Evolutionary conservation across 2,888 invertebrate species (phyloP).

Genomic region (Synergus gifuensis): DNA sequence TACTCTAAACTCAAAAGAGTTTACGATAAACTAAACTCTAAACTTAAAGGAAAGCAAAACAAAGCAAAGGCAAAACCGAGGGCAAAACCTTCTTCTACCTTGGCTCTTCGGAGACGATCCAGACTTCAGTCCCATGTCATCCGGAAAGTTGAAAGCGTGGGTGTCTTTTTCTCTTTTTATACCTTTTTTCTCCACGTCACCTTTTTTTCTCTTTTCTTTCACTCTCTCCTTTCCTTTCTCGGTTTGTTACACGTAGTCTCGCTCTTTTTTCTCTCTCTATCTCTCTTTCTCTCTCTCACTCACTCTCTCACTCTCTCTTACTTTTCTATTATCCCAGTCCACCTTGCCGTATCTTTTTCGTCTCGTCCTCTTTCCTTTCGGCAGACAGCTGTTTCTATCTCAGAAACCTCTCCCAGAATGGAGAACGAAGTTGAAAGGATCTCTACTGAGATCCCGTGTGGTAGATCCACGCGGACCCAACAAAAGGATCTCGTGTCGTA

Average conservation of each 20-base stretch:
- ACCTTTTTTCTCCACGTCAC: background rate
- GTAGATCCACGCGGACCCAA: no score
- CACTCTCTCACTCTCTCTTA: background rate
- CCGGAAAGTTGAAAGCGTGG: slow-evolving; percentile 64
- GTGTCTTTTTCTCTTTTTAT: slow-evolving; percentile 57
- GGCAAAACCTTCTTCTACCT: background rate
- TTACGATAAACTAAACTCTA: background rate
- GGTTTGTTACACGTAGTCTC: slow-evolving; percentile 50
- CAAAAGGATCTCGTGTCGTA: no score
- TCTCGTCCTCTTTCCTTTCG: slow-evolving; percentile 36
- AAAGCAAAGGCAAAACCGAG: background rate
- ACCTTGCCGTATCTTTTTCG: slow-evolving; percentile 45
- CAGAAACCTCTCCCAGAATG: background rate
- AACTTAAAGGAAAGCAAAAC: no score
- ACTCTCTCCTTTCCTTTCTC: background rate
- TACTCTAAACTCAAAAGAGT: no score
- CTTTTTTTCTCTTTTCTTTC: slow-evolving; percentile 31
- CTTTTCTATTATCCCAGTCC: slow-evolving; percentile 10
- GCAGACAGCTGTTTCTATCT: slow-evolving; percentile 20
- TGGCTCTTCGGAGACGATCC: slow-evolving; percentile 43
- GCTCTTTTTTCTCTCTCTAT: slow-evolving; percentile 21
- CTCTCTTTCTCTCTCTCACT: background rate
- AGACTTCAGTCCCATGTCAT: slow-evolving; percentile 47
- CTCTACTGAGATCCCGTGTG: no score
- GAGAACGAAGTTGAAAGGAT: background rate